Conservation (phyloP, 2,797 vertebrate species). For the Acrossocheilus wenchowensis region DNA sequence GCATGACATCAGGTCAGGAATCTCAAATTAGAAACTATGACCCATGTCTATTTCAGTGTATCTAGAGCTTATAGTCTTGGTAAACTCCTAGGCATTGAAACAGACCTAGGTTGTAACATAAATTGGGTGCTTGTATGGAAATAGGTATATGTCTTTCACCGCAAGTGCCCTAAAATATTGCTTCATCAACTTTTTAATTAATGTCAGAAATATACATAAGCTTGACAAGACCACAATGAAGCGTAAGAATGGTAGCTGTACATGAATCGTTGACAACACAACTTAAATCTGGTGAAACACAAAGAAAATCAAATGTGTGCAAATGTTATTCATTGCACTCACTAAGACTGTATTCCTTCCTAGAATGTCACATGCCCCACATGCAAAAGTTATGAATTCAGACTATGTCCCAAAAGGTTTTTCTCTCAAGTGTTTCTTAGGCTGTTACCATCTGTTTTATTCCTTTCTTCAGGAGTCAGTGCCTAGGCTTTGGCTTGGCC, state of each 20-base stretch:
- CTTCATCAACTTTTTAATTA: neutral
- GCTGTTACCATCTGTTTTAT: slow-evolving; percentile 55
- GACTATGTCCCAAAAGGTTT: slow-evolving; percentile 55
- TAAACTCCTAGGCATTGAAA: neutral
- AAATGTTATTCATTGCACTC: slow-evolving; percentile 8
- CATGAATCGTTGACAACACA: neutral
- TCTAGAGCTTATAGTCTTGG: neutral
- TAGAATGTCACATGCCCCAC: slow-evolving; percentile 40
- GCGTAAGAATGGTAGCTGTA: neutral
- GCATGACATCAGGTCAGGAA: neutral
- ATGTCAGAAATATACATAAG: neutral
- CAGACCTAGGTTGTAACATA: neutral
- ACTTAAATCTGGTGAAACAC: neutral
- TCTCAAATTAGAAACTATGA: neutral
- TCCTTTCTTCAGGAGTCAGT: slow-evolving; percentile 59
- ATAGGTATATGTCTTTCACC: neutral
- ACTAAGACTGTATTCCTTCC: slow-evolving; percentile 1
- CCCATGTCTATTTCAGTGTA: neutral
- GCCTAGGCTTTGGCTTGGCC: slow-evolving; percentile 49
- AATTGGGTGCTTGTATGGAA: neutral
- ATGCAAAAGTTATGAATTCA: slow-evolving; percentile 51
- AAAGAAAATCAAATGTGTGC: neutral
- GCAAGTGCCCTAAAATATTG: neutral
- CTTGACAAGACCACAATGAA: neutral
- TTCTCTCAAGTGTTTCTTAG: slow-evolving; percentile 38